These are phyloP conservation scores for Trimorus sp. DNA, from an alignment of 2,888 invertebrate species.

Conservation along the genomic window DNA sequence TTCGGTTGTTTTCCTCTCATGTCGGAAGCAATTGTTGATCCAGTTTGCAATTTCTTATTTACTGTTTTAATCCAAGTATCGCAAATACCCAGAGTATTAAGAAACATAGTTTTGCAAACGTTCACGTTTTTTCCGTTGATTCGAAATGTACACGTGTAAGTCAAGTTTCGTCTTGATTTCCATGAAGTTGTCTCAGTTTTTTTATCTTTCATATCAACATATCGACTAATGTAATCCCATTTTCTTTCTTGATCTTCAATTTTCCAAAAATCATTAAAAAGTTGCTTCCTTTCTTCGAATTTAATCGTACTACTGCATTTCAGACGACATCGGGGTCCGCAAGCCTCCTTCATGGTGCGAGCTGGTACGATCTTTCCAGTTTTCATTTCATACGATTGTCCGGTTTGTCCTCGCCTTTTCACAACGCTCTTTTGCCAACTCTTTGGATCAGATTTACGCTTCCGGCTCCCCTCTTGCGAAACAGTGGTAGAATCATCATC, in stretches of 20 bases:
- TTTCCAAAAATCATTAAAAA: slow-evolving; percentile 52
- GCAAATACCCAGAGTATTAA: slow-evolving; percentile 28
- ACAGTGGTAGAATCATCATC: not conserved
- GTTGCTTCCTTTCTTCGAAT: slow-evolving; percentile 15
- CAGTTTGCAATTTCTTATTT: not conserved
- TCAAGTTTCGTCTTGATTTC: slow-evolving; percentile 10
- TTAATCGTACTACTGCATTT: slow-evolving; percentile 9
- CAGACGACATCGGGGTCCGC: slow-evolving; percentile 3
- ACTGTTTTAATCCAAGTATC: slow-evolving; percentile 36
- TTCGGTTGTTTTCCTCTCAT: slow-evolving; percentile 33
- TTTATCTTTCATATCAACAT: not conserved
- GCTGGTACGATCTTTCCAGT: slow-evolving; percentile 17
- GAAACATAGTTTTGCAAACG: slow-evolving; percentile 50
- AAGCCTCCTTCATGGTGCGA: slow-evolving; percentile 13
- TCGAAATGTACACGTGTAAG: slow-evolving; percentile 14
- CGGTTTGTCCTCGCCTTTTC: slow-evolving; percentile 27
- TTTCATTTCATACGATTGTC: slow-evolving; percentile 14
- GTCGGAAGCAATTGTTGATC: slow-evolving; percentile 19
- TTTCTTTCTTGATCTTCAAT: slow-evolving; percentile 27
- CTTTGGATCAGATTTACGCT: slow-evolving; percentile 6
- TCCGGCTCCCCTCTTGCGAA: not conserved
- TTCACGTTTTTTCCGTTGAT: slow-evolving; percentile 1
- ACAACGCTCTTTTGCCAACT: slow-evolving; percentile 19
- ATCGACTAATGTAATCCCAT: slow-evolving; percentile 36
- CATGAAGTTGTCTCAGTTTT: not conserved